Base-by-base conservation (phyloP, 2,888 invertebrate genomes). In the Drosophila formosana region DNA sequence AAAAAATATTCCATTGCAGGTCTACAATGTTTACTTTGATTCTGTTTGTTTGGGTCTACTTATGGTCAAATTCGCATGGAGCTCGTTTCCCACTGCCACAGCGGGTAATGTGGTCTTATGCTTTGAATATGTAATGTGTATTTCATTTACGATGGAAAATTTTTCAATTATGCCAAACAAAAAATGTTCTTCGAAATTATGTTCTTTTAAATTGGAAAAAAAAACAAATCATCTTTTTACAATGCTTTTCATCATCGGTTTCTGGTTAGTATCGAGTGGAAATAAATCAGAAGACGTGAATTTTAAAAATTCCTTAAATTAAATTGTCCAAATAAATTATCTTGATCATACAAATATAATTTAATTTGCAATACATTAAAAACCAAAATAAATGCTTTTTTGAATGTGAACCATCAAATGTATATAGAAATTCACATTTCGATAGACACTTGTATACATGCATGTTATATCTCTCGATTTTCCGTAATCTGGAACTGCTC, bases 1-100 rank as follows among this genome's bases (percentile, higher is more conserved):
- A 41, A 60, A 76, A 78, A 81, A 81, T 58, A 69, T 81, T 81
- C 81, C 81, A 75, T 67, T 66, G 51, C 63, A 49, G 23, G 49
- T 60, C 39, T 39, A 43, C 8, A 30, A 62, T 39, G 62, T 57
- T 57, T 63, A 45, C 46, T 28, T 25, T 28, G 8, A 51, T 56
- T 58, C 6, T 26, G 37, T 56, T 62, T 55, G 57, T 46, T 62
- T 43, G 37, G 11, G 55, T 39, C 32, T 51, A 18, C 18, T 18
- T 18, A 45, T 32, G 26, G 43, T 57, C 46, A 28, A 6, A 39
- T 50, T 57, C 11, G 13, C 34, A 37, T 51, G 28, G 30, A 18
- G 18, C 34, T 34, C 8, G 32, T 32, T 32, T 32, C 32, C 9
- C 34, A 34, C 11, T n/a, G 28, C 5, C 18, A 43, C 41, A 45